These are phyloP conservation scores for Amphipyra berbera DNA, from an alignment of 2,888 invertebrate species.

Conservation along the genomic window DNA sequence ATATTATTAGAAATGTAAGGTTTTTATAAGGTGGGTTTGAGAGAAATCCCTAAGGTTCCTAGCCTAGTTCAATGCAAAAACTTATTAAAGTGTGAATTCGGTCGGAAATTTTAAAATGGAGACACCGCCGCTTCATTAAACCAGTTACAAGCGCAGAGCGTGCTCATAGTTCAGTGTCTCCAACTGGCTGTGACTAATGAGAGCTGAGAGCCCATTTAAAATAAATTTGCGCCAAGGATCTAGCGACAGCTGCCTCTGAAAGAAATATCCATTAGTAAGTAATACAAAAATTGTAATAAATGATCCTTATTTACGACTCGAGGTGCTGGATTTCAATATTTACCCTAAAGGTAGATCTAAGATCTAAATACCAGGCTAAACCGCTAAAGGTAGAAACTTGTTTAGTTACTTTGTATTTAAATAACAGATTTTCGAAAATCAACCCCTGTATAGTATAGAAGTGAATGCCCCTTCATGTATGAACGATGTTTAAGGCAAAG, in stretches of 20 bases:
- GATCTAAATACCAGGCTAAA: no score
- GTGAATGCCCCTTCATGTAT: no score
- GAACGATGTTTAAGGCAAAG: no score
- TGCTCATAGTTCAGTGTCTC: conserved; percentile 52
- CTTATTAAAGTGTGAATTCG: conserved; percentile 11
- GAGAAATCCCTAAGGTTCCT: no score
- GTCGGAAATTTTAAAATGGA: conserved; percentile 54
- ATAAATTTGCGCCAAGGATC: conserved; percentile 27
- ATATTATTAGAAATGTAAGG: no score
- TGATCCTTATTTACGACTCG: background rate
- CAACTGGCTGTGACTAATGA: conserved; percentile 61
- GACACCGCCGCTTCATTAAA: conserved; percentile 56
- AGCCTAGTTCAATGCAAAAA: no score
- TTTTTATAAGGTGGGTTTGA: background rate
- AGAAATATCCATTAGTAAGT: conserved; percentile 13
- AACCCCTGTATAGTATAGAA: no score
- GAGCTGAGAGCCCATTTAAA: conserved; percentile 50
- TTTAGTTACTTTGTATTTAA: no score
- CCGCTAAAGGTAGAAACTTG: no score
- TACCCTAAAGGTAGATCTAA: no score
- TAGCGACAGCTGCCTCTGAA: conserved; percentile 6
- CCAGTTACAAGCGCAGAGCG: conserved; percentile 52
- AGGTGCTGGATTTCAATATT: background rate
- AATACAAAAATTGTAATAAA: conserved; percentile 2
- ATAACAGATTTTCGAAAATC: no score